phyloP scores from a whole-genome alignment of 2,888 invertebrate species.

The Dryocosmus kuriphilus region DNA sequence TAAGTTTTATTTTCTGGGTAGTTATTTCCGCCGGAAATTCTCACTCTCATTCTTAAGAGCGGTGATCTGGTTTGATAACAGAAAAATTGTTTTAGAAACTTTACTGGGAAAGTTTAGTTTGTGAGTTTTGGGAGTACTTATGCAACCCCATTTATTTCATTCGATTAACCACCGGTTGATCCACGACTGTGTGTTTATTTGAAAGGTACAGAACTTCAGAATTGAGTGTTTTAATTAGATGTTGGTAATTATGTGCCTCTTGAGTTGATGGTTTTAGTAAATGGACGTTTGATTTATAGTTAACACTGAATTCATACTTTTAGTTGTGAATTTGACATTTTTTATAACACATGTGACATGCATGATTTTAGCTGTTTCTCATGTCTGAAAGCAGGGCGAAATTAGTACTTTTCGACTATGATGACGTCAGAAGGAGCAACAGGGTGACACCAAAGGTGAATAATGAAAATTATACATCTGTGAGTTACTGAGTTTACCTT shows the following conservation, averaged over 20 bases:
- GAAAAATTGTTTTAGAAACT: constrained; percentile 19
- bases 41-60: background rate
- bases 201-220: background rate
- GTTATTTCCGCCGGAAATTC: background rate
- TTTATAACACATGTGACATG: no score
- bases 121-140: background rate
- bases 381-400: no score
- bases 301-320: no score
- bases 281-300: background rate
- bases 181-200: background rate
- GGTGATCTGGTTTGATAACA: constrained; percentile 8
- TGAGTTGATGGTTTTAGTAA: background rate
- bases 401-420: no score
- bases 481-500: no score
- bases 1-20: background rate
- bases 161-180: constrained; percentile 29
- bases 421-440: no score
- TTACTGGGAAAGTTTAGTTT: constrained; percentile 18
- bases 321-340: no score
- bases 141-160: constrained; percentile 13
- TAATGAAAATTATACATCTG: no score
- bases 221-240: background rate
- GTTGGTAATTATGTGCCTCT: background rate
- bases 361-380: no score
- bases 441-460: no score